phyloP scores from a whole-genome alignment of 2,888 invertebrate species.

The Morpho achilles region DNA sequence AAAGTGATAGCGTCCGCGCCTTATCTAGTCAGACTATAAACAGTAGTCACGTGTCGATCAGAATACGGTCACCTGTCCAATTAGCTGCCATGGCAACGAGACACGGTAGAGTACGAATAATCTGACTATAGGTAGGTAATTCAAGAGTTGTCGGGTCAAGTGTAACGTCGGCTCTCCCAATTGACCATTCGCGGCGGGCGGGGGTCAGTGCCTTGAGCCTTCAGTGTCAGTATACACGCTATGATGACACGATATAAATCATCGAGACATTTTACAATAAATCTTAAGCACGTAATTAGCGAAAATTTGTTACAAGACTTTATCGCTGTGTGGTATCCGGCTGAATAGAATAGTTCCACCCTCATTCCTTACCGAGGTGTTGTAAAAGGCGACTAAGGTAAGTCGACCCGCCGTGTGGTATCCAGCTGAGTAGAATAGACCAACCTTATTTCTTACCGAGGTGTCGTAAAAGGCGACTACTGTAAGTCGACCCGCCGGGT shows the following conservation, averaged over 20 bases:
- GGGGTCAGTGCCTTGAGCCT: slow-evolving; percentile 58
- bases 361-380: too few relatives aligned
- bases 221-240: slow-evolving; percentile 33
- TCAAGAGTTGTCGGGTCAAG: slow-evolving; percentile 69
- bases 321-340: too few relatives aligned
- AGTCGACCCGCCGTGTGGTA: too few relatives aligned
- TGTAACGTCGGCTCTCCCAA: slow-evolving; percentile 64
- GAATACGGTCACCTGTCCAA: slow-evolving; percentile 16
- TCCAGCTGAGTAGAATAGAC: too few relatives aligned
- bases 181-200: slow-evolving; percentile 51
- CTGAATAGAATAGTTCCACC: too few relatives aligned
- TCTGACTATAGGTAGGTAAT: slow-evolving; percentile 64
- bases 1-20: background rate
- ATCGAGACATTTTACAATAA: too few relatives aligned
- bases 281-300: too few relatives aligned
- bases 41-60: slow-evolving; percentile 4
- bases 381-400: too few relatives aligned
- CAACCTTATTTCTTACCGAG: too few relatives aligned
- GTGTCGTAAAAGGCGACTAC: too few relatives aligned
- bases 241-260: slow-evolving; percentile 18
- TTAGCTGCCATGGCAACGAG: slow-evolving; percentile 32
- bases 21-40: background rate
- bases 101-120: slow-evolving; percentile 38
- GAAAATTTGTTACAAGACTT: too few relatives aligned
- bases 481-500: too few relatives aligned